These are phyloP conservation scores for Chrysolina americana DNA, from an alignment of 2,888 invertebrate species.

Conservation along the genomic window DNA sequence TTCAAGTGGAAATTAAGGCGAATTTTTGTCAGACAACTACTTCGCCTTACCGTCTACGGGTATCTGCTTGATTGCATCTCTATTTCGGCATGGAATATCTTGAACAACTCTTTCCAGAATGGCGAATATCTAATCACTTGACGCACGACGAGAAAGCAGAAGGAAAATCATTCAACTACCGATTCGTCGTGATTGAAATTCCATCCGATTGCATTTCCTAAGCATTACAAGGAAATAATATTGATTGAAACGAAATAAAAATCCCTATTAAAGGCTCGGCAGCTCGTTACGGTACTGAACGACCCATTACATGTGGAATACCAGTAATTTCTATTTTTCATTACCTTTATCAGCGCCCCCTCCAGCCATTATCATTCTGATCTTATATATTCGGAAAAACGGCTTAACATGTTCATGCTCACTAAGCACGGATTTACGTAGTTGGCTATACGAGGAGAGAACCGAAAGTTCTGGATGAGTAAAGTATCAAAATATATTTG, in stretches of 20 bases:
- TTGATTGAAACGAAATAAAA: conserved; percentile 39
- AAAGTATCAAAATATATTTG: neutral
- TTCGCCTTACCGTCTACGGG: no score
- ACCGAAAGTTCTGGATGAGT: neutral
- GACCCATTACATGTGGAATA: conserved; percentile 44
- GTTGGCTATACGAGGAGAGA: conserved; percentile 26
- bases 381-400: conserved; percentile 41
- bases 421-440: conserved; percentile 37
- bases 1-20: no score
- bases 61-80: no score
- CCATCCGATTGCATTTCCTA: conserved; percentile 7
- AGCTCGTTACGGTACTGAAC: conserved; percentile 42
- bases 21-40: no score
- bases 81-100: no score
- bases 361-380: conserved; percentile 31
- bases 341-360: conserved; percentile 41
- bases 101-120: no score
- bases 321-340: conserved; percentile 45
- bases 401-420: conserved; percentile 37
- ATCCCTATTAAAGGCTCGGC: conserved; percentile 42
- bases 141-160: neutral
- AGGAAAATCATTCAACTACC: conserved; percentile 1
- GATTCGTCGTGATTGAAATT: conserved; percentile 26
- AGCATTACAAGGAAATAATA: conserved; percentile 31
- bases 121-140: neutral